These are phyloP conservation scores for Parelbella ahira DNA, from an alignment of 2,888 invertebrate species.

Conservation along the genomic window DNA sequence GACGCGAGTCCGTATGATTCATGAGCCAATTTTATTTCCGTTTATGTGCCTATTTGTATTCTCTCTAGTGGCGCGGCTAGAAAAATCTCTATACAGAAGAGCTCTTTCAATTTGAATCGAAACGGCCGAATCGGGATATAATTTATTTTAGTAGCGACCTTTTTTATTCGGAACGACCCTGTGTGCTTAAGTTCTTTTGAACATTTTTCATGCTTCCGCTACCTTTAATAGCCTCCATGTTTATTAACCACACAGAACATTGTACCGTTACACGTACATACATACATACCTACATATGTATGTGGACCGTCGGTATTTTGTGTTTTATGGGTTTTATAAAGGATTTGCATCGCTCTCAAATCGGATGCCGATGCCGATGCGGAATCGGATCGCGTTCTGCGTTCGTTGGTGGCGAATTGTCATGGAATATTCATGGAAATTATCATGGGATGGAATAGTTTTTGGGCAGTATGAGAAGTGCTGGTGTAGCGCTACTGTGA, in stretches of 20 bases:
- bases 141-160: conserved; percentile 69
- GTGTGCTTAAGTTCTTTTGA: conserved; percentile 51
- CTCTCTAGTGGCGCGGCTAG: conserved; percentile 64
- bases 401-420: no score
- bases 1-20: conserved; percentile 59
- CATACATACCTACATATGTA: no score
- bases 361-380: no score
- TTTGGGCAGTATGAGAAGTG: no score
- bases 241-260: conserved; percentile 14
- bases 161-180: conserved; percentile 56
- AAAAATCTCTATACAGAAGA: conserved; percentile 72
- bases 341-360: no score
- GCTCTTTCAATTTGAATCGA: conserved; percentile 76
- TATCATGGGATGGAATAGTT: no score
- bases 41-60: conserved; percentile 75
- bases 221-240: conserved; percentile 26
- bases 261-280: neutral
- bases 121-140: conserved; percentile 72
- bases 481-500: no score
- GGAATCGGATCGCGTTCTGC: no score
- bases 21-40: conserved; percentile 69
- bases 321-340: no score
- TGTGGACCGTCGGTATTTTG: no score
- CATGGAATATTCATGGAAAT: no score
- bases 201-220: conserved; percentile 48